These are phyloP conservation scores for Aviceda subcristata DNA, from an alignment of 2,113 vertebrate species.

Conservation along the genomic window DNA sequence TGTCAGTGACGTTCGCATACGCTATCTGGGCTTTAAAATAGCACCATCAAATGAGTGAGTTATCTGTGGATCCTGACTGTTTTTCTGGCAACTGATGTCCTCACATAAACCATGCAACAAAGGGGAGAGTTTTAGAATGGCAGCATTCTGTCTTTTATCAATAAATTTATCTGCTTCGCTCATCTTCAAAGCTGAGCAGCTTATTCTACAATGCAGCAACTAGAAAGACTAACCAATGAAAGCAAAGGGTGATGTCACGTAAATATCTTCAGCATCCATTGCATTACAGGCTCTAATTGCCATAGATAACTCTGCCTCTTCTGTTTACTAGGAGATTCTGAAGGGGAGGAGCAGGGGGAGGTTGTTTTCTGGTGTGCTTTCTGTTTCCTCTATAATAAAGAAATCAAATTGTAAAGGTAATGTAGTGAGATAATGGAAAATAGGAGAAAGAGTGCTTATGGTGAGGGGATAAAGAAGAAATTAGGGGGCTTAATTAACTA, in stretches of 20 bases:
- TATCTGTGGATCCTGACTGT: not conserved
- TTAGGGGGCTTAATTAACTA: not conserved
- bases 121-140: not conserved
- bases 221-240: not conserved
- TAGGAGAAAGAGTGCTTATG: not conserved
- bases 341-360: not conserved
- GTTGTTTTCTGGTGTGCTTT: not conserved
- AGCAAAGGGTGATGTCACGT: not conserved
- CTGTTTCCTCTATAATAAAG: not conserved
- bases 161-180: not conserved
- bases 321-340: not conserved
- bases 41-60: not conserved
- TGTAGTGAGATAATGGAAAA: constrained; percentile 3
- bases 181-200: not conserved
- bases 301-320: not conserved
- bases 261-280: not conserved
- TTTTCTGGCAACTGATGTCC: not conserved
- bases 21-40: not conserved
- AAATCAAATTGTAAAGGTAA: not conserved
- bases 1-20: not conserved
- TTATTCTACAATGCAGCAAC: not conserved
- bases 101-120: not conserved
- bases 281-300: not conserved
- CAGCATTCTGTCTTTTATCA: not conserved
- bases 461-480: not conserved